These are phyloP conservation scores for Agonopterix alstromeriana DNA, from an alignment of 2,888 invertebrate species.

Conservation along the genomic window DNA sequence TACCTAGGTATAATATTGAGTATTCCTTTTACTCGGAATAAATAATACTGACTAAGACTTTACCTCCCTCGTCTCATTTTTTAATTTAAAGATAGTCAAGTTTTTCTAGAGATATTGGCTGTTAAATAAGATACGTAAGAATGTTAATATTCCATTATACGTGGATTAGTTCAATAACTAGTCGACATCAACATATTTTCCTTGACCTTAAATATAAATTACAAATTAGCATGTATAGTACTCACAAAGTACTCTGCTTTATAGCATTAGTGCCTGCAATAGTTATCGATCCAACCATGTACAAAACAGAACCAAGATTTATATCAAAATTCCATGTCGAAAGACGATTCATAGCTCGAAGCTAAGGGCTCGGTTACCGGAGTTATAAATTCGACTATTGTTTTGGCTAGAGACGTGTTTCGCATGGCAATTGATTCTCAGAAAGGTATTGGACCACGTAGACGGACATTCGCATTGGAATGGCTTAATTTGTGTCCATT, in stretches of 20 bases:
- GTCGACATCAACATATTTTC: too few relatives aligned
- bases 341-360: not conserved
- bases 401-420: conserved; percentile 26
- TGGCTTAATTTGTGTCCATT: conserved; percentile 4
- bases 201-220: too few relatives aligned
- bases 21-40: too few relatives aligned
- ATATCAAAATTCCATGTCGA: conserved; percentile 4
- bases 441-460: conserved; percentile 15
- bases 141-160: too few relatives aligned
- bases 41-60: too few relatives aligned
- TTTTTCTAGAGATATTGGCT: too few relatives aligned
- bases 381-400: conserved; percentile 24
- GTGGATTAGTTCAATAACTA: too few relatives aligned
- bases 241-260: not conserved
- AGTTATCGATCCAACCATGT: not conserved
- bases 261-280: not conserved
- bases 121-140: too few relatives aligned
- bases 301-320: not conserved
- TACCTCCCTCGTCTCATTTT: too few relatives aligned
- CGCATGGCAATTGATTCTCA: conserved; percentile 23
- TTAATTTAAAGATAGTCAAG: too few relatives aligned
- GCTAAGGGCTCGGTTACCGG: conserved; percentile 1
- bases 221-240: too few relatives aligned
- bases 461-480: conserved; percentile 11
- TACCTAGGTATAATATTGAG: too few relatives aligned